Base-by-base conservation (phyloP, 2,113 vertebrate species). In the Phrynosoma blainvillii region DNA sequence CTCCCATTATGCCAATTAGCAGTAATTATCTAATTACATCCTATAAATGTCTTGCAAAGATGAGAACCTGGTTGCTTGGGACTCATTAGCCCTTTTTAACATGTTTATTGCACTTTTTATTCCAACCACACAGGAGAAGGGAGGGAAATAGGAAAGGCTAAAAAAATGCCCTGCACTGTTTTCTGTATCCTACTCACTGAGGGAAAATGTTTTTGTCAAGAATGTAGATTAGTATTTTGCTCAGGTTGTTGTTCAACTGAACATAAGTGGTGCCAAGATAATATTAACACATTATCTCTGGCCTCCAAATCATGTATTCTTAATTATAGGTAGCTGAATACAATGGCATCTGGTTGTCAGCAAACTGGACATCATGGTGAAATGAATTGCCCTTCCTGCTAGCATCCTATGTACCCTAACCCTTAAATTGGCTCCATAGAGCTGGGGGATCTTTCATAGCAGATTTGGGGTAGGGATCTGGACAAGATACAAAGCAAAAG, bases 21-120 rank as follows among this genome's bases (percentile, higher is more conserved):
- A 89, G 89, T 92, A 94, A 96, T 96, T 95, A 95, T 92, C 83
- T 94, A 93, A 96, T 93, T 94, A 65, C 6, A 25, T 75, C 90
- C 92, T 86, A 92, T 95, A 93, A 95, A 95, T 91, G 70, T 94
- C 84, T 93, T 91, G 1, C 0, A 84, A 93, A 93, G 92, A 95
- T 92, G n/a, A 93, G 90, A 80, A 88, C 93, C 30, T 88, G 88
- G 78, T 47, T 94, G 84, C 81, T 85, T 93, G 76, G 89, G 87
- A 87, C 90, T 91, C 93, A 92, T 96, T 95, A 96, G 87, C 62
- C 70, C 83, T 90, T 85, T 92, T 94, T 88, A 95, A 94, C 78
- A 86, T 94, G 88, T 91, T 95, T 91, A 95, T 91, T 95, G 74
- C 7, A 76, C 16, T 85, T 95, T 95, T 95, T 93, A 93, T 94